Evolutionary conservation across 2,113 vertebrate species (phyloP).

Genomic region (Tragelaphus strepsiceros): DNA sequence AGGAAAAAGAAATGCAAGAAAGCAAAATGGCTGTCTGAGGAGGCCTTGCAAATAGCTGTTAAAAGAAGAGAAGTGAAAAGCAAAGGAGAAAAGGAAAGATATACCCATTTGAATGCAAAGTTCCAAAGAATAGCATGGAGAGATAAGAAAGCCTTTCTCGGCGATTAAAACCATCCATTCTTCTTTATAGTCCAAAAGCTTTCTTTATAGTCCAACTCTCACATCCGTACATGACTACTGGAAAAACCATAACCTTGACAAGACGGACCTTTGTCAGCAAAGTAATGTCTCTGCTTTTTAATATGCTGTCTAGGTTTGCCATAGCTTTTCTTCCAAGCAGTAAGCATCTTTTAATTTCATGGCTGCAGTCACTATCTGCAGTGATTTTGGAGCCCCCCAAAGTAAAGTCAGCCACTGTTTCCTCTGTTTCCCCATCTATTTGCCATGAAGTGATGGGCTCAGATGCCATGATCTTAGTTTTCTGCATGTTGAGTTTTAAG

Average conservation of each 20-base stretch:
- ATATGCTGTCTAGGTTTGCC: not conserved
- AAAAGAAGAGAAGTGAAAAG: too few relatives aligned
- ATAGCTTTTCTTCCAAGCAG: not conserved
- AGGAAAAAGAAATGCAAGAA: too few relatives aligned
- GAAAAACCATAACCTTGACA: not conserved
- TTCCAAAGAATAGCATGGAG: too few relatives aligned
- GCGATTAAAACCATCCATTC: too few relatives aligned
- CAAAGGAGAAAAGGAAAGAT: too few relatives aligned
- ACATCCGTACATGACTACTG: not conserved
- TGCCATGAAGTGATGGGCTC: not conserved
- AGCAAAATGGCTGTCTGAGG: too few relatives aligned
- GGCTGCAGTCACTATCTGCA: not conserved
- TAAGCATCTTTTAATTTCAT: not conserved
- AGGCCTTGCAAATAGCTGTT: too few relatives aligned
- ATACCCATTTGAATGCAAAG: too few relatives aligned
- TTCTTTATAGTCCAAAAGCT: too few relatives aligned
- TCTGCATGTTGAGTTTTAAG: not conserved
- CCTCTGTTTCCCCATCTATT: not conserved
- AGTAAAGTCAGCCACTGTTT: not conserved
- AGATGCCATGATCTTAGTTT: not conserved
- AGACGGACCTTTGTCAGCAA: not conserved
- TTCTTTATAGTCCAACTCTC: not conserved
- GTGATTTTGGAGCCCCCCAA: rapidly evolving
- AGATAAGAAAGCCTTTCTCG: too few relatives aligned
- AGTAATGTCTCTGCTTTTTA: not conserved